Percentiles rank a stretch among this genome's conserved stretches.
Evolutionary conservation across 37 sponge, comb jelly and placozoan species (phyloP).

Genomic region (Ianthella basta): DNA sequence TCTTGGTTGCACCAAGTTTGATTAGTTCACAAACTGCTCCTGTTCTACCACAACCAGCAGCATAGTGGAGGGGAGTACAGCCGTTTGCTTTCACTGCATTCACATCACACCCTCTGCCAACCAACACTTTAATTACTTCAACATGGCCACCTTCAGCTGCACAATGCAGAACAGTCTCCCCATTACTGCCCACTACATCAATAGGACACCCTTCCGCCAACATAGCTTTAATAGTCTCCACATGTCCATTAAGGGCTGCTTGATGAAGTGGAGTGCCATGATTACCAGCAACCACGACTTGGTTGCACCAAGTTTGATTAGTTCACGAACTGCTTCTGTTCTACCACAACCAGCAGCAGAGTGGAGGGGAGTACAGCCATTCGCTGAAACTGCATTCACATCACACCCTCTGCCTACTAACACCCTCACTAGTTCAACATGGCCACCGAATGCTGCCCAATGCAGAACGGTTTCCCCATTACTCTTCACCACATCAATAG

Average conservation of each 20-base stretch:
- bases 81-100: too few species aligned
- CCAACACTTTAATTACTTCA: background rate
- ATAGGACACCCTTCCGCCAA: background rate
- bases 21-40: too few species aligned
- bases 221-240: background rate
- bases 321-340: background rate
- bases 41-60: too few species aligned
- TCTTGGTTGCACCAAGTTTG: too few species aligned
- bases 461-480: background rate
- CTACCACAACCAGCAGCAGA: background rate
- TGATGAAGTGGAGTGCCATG: conserved; percentile 16
- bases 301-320: background rate
- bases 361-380: conserved; percentile 16
- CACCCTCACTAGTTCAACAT: background rate
- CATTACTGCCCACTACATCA: background rate
- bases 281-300: background rate
- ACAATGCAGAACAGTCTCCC: background rate
- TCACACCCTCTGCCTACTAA: background rate
- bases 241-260: conserved; percentile 3
- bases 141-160: conserved; percentile 19
- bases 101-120: background rate
- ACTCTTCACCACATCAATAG: background rate
- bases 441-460: background rate
- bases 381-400: background rate
- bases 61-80: too few species aligned